Evolutionary conservation across 2,888 invertebrate genomes (phyloP), one percentile per base, ranked within the genome.

Genomic region (Zele albiditarsus): DNA sequence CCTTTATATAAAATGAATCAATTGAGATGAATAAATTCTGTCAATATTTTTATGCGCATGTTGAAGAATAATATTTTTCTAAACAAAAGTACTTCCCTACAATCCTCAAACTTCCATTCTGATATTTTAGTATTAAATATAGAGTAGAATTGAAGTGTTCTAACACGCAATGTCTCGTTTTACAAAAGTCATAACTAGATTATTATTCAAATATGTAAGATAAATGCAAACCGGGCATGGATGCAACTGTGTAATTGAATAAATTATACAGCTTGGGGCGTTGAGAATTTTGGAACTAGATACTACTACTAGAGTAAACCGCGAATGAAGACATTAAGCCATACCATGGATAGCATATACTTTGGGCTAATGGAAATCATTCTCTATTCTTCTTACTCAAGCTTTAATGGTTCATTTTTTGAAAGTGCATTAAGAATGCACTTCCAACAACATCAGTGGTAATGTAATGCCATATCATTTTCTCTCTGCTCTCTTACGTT

Each of bases 401-500:
- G 53, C 53, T 53, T 20, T 53, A 53, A 23, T 53, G 53, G 53
- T 53, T 53, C 53, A 53, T 53, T 53, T 53, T 53, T 53, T 53
- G 53, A 53, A 53, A 20, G 53, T 53, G 20, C 53, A 53, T 53
- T 53, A 53, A 53, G 53, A 53, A 53, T 53, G 53, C 53, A 53
- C 53, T 53, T 53, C 53, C 53, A 53, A 53, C 53, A 53, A 53
- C 53, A 53, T 53, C 53, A 53, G 53, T 53, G 53, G 53, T 53
- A 53, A 53, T 53, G 53, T 53, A 53, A 53, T 53, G 53, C 53
- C 53, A 53, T 53, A 53, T 53, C 53, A 53, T 53, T 53, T 53
- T 20, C 53, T 8, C 53, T 20, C 8, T 53, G 20, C 20, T 53
- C 53, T 53, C 53, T 53, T 53, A 53, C 53, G 53, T 53, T 53